Conservation (phyloP, 37 sponge, comb jelly and placozoan genomes). For the Aphrocallistes beatrix region DNA sequence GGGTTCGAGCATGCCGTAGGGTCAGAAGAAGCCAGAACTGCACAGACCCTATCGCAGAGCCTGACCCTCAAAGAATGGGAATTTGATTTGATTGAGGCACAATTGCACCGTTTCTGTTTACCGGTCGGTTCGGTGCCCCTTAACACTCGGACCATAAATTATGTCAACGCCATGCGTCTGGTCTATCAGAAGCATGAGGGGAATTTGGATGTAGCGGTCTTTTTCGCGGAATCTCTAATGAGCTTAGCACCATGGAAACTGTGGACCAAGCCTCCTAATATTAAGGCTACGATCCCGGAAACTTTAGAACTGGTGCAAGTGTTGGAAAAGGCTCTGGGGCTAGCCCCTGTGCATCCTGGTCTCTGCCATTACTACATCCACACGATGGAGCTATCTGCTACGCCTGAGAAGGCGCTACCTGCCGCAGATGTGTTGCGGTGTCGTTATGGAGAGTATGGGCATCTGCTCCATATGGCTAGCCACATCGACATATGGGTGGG, state of each 20-base stretch:
- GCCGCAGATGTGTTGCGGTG: slow-evolving; percentile 29
- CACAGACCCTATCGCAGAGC: background rate
- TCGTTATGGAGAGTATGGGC: slow-evolving; percentile 30
- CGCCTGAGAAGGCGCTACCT: slow-evolving; percentile 47
- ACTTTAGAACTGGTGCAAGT: slow-evolving; percentile 38
- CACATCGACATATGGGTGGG: slow-evolving; percentile 64
- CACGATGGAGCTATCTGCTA: slow-evolving; percentile 55
- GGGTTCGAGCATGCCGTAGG: slow-evolving; percentile 30
- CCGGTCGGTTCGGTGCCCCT: slow-evolving; percentile 19
- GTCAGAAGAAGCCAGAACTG: slow-evolving; percentile 29
- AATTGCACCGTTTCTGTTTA: slow-evolving; percentile 31
- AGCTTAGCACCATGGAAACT: slow-evolving; percentile 46
- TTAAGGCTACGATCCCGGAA: slow-evolving; percentile 35
- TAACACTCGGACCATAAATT: background rate
- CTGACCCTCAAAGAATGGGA: slow-evolving; percentile 31
- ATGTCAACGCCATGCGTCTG: slow-evolving; percentile 36
- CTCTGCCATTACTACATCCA: slow-evolving; percentile 53
- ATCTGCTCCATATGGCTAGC: slow-evolving; percentile 48
- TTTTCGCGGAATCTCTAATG: slow-evolving; percentile 60
- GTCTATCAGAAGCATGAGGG: slow-evolving; percentile 38
- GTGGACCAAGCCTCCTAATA: slow-evolving; percentile 34
- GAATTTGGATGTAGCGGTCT: slow-evolving; percentile 34
- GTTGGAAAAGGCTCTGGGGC: slow-evolving; percentile 35
- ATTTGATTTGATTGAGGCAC: slow-evolving; percentile 34
- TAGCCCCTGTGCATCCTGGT: slow-evolving; percentile 43